Evolutionary conservation across 2,797 vertebrate species (phyloP).

Genomic region (Pogoniulus pusillus): DNA sequence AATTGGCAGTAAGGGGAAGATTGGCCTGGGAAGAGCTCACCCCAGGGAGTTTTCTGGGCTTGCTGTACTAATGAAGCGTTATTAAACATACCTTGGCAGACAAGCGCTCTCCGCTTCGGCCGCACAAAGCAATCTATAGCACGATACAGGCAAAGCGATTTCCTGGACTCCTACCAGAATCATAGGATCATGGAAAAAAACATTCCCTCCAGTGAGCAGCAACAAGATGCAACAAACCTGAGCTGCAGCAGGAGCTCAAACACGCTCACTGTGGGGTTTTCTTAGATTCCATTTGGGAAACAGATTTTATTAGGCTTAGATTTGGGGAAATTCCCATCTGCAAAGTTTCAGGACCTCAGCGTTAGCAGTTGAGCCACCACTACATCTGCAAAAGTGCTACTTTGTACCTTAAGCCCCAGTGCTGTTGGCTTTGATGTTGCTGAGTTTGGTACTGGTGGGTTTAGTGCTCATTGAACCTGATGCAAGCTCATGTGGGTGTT

Average conservation of each 20-base stretch:
- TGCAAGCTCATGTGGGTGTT: background rate
- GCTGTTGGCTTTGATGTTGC: background rate
- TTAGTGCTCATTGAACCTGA: no score
- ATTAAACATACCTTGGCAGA: background rate
- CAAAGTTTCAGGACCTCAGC: background rate
- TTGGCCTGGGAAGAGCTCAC: background rate
- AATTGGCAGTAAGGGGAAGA: background rate
- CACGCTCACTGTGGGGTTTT: rapidly evolving
- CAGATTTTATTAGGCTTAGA: background rate
- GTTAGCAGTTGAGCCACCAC: rapidly evolving
- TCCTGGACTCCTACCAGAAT: background rate
- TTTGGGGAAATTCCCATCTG: rapidly evolving
- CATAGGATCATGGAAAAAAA: background rate
- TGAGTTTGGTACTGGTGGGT: background rate
- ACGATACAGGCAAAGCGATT: background rate
- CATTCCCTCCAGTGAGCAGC: rapidly evolving
- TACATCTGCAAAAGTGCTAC: background rate
- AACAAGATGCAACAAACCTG: background rate
- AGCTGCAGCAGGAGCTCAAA: background rate
- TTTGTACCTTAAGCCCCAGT: background rate
- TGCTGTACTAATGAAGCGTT: background rate
- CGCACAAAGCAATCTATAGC: background rate
- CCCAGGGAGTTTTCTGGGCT: background rate
- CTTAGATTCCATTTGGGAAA: background rate
- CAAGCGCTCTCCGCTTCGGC: background rate